Base-by-base conservation (phyloP, 2,888 invertebrate genomes). In the Pseudanteris insignis region DNA sequence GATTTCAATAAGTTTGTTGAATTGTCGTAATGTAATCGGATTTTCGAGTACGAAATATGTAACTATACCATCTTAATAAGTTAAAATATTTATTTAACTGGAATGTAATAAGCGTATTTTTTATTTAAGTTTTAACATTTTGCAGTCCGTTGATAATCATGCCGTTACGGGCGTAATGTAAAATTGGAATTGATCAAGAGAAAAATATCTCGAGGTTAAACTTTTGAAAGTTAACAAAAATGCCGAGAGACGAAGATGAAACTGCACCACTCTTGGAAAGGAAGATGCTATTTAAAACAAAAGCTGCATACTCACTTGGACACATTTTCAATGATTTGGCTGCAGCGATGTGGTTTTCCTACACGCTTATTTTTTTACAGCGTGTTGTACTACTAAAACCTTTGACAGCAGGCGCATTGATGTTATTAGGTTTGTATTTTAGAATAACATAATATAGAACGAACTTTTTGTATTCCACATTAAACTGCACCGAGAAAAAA, bases 321-420 rank as follows among this genome's bases (percentile, higher is more conserved):
- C 81, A 82, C 32, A 72, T 83, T 46, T 81, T 82, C 64, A 82
- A 82, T 63, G 83, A 83, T 67, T 78, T 81, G 34, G 77, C 80
- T 1, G 83, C 83, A 2, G 82, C 82, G 25, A 82, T 81, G 78
- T 82, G 82, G 82, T 82, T 82, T 61, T 81, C 81, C 0, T 82
- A 81, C 63, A 81, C 81, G 5, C 69, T 82, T 30, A 77, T 81
- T 50, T 82, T 81, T 64, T 70, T 81, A 8, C 81, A 82, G 64
- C 74, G 78, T 55, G 75, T 77, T 21, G 70, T 71, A 0, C 54
- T 74, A 1, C 58, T 79, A 29, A 71, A 76, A 46, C 79, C 80
- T 10, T 55, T 79, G 2, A 69, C 72, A 2, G 79, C 80, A 13
- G 80, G 80, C 3, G 68, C 72, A 15, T 64, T 80, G n/a, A 47